Conservation (phyloP, 2,888 invertebrate species). For the Pachycephus smyrnensis region DNA sequence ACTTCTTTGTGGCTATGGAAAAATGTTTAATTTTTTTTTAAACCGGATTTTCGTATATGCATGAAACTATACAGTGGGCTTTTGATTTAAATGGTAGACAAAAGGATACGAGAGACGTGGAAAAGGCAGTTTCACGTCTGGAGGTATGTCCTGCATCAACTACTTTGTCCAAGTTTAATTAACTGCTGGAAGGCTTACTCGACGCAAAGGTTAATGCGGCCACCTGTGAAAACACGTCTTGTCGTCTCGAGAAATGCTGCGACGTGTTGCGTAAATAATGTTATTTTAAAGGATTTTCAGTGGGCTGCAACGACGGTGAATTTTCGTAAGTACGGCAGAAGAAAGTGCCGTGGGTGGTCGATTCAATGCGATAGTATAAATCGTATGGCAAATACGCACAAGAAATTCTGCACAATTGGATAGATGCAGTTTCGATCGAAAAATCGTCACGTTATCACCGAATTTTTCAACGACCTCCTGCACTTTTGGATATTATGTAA, state of each 20-base stretch:
- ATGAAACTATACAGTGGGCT: too few relatives aligned
- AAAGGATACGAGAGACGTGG: background rate
- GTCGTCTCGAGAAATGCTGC: background rate
- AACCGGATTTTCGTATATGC: too few relatives aligned
- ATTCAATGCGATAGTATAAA: background rate
- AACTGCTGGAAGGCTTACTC: background rate
- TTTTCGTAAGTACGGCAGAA: background rate
- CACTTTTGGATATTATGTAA: constrained; percentile 22
- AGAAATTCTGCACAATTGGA: background rate
- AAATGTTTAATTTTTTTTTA: too few relatives aligned
- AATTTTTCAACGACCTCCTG: background rate
- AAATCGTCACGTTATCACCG: background rate
- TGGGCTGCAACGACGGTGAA: background rate
- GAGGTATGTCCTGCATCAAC: background rate
- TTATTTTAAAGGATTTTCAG: background rate
- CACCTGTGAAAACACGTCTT: constrained; percentile 3
- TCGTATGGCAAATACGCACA: background rate
- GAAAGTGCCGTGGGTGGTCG: background rate
- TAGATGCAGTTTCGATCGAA: background rate
- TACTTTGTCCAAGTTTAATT: background rate
- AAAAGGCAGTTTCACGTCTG: background rate
- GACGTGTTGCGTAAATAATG: background rate
- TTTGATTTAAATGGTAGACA: too few relatives aligned
- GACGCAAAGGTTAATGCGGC: background rate
- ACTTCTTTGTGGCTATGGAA: too few relatives aligned